phyloP scores from a whole-genome alignment of 2,888 invertebrate genomes.

The Pseudococcus longispinus region DNA sequence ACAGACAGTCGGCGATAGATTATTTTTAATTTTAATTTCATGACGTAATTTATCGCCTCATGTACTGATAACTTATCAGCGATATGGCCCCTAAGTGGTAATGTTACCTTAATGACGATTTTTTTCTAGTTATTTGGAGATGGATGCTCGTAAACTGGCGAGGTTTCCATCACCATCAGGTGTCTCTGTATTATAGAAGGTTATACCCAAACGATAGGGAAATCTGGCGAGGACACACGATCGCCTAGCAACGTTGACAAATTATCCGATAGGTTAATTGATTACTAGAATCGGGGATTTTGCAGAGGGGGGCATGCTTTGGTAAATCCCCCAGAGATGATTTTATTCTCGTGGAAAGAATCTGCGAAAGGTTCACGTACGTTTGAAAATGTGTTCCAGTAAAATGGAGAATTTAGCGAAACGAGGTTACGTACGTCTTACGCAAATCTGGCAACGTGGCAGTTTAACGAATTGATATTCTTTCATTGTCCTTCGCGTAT shows the following conservation, averaged over 20 bases:
- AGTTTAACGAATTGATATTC: conserved; percentile 2
- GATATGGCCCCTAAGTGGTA: background rate
- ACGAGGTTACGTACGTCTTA: background rate
- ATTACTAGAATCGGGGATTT: background rate
- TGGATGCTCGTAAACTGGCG: background rate
- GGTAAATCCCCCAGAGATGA: background rate
- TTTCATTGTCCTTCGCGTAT: conserved; percentile 34
- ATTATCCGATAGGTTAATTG: background rate
- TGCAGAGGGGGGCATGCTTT: background rate
- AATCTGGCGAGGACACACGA: background rate
- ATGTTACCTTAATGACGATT: background rate
- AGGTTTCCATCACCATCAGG: conserved; percentile 11
- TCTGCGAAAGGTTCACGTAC: background rate
- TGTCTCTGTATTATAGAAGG: background rate
- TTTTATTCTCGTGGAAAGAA: background rate
- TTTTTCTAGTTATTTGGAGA: background rate
- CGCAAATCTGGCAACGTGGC: conserved; percentile 9
- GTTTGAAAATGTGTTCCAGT: background rate
- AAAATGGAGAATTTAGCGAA: background rate
- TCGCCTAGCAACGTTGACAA: background rate
- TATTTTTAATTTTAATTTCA: conserved; percentile 7
- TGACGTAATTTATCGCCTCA: background rate
- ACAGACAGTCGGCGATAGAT: background rate
- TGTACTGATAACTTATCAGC: background rate
- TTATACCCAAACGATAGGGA: background rate